phyloP scores from a whole-genome alignment of 1,140 invertebrate species.

The Drosophila eugracilis region DNA sequence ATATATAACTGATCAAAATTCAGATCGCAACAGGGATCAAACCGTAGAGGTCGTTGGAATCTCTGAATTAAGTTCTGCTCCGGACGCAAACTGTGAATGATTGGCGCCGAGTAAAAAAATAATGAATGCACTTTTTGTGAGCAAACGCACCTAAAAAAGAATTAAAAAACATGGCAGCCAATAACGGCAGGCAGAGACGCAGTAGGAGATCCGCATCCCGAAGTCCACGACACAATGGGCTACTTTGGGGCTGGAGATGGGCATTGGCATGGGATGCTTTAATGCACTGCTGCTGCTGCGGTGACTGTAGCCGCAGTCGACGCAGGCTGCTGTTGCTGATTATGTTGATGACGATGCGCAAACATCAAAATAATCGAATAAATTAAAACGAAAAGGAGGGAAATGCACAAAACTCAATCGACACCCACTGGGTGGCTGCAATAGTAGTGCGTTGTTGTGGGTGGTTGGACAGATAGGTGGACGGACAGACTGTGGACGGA shows the following conservation, averaged over 20 bases:
- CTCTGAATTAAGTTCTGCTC: not conserved
- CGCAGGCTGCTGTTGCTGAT: conserved; percentile 49
- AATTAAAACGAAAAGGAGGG: conserved; percentile 54
- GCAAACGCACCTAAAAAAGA: conserved; percentile 65
- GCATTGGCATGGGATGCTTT: conserved; percentile 1
- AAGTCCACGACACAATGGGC: not conserved
- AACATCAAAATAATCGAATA: conserved; percentile 75
- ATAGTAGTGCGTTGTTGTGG: conserved; percentile 1
- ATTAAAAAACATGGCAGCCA: conserved; percentile 46
- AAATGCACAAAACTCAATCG: conserved; percentile 59
- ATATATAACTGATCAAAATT: too few species aligned
- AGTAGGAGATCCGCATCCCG: conserved; percentile 19
- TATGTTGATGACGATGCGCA: conserved; percentile 66
- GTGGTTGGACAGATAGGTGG: too few species aligned
- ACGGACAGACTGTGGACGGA: too few species aligned
- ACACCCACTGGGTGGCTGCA: conserved; percentile 31
- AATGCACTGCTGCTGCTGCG: conserved; percentile 26
- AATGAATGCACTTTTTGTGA: conserved; percentile 37
- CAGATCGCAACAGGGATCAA: too few species aligned
- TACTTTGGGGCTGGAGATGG: not conserved
- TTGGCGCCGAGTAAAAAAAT: conserved; percentile 29
- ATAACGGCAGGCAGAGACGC: conserved; percentile 42
- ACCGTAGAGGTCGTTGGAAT: not conserved
- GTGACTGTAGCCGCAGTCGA: conserved; percentile 3
- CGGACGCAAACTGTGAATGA: conserved; percentile 39